phyloP scores from a whole-genome alignment of 2,113 vertebrate species.

The Tyto alba region DNA sequence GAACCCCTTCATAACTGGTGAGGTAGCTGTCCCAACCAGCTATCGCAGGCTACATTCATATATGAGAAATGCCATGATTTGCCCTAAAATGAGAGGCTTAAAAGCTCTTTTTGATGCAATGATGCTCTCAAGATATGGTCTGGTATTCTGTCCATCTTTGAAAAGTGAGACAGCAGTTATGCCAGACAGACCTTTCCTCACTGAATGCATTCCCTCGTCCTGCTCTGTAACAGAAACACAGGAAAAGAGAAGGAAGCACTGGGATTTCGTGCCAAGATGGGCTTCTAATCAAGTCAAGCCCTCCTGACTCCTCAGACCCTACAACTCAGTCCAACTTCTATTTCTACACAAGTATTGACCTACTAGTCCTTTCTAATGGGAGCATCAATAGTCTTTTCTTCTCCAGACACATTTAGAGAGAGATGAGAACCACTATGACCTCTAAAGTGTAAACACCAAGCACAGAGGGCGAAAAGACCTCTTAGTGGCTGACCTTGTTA shows the following conservation, averaged over 20 bases:
- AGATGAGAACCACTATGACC: background rate
- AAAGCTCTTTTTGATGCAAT: background rate
- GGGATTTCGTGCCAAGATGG: background rate
- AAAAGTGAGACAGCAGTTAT: background rate
- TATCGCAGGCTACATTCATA: background rate
- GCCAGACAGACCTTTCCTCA: background rate
- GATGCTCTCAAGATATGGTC: background rate
- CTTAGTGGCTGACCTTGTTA: background rate
- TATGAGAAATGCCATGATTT: rapidly evolving
- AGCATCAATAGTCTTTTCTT: background rate
- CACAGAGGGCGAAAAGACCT: background rate
- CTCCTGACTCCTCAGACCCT: background rate
- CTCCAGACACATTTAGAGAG: background rate
- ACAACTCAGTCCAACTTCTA: background rate
- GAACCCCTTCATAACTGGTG: background rate
- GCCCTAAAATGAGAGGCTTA: background rate
- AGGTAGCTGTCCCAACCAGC: background rate
- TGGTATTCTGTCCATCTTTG: background rate
- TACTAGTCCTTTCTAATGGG: background rate
- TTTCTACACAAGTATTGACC: background rate
- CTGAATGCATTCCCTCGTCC: background rate
- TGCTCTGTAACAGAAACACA: background rate
- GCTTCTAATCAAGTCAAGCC: background rate
- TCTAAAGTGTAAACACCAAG: background rate
- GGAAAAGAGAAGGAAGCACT: background rate